Evolutionary conservation across 1,140 invertebrate species (phyloP).

Genomic region (Metopolophium dirhodum): DNA sequence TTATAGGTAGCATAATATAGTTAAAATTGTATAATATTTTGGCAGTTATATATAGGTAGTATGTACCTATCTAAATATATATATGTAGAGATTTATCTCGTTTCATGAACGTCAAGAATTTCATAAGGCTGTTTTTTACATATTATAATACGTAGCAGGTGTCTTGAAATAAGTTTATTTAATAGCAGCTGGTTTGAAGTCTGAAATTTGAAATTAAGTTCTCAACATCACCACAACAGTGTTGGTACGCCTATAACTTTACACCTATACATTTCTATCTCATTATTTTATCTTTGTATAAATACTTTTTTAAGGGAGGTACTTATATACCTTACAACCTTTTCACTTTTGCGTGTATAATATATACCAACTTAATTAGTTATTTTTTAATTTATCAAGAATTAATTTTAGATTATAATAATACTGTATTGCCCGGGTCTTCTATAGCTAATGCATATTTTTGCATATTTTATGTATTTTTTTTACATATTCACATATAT

Average conservation of each 20-base stretch:
- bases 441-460: not conserved
- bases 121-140: not conserved
- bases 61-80: no score
- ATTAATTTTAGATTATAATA: conserved; percentile 2
- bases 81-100: no score
- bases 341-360: not conserved
- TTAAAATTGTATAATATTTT: no score
- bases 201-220: not conserved
- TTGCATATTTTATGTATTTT: not conserved
- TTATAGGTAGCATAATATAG: no score
- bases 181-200: not conserved
- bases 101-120: no score
- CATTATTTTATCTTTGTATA: no score
- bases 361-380: not conserved
- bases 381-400: not conserved
- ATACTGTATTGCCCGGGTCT: not conserved
- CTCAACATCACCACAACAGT: not conserved
- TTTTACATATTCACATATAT: not conserved
- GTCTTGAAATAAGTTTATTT: no score
- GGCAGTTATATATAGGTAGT: no score
- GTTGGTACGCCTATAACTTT: no score
- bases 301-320: no score
- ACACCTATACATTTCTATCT: no score
- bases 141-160: not conserved
- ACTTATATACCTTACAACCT: not conserved